These are phyloP conservation scores for Hirtodrosophila histrioides DNA, from an alignment of 2,888 invertebrate genomes.

Conservation along the genomic window DNA sequence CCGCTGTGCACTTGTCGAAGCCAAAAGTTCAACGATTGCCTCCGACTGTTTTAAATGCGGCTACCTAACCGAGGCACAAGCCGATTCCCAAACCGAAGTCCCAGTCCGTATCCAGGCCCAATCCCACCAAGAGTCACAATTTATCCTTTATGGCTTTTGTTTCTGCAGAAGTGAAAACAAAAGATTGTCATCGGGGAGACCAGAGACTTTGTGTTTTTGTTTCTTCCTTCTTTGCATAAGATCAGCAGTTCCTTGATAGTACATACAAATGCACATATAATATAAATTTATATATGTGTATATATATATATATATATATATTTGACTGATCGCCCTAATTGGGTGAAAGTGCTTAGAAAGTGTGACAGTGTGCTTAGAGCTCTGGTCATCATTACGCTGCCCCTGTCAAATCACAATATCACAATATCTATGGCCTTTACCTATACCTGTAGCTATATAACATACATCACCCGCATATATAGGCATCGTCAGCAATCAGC, in stretches of 20 bases:
- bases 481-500: conserved; percentile 76
- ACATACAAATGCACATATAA: conserved; percentile 2
- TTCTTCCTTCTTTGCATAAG: conserved; percentile 62
- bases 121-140: conserved; percentile 59
- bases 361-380: conserved; percentile 60
- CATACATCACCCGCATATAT: conserved; percentile 79
- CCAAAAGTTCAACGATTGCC: conserved; percentile 77
- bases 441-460: conserved; percentile 70
- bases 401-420: conserved; percentile 74
- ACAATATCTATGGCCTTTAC: conserved; percentile 70
- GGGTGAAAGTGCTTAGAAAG: conserved; percentile 78
- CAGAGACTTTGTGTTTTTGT: conserved; percentile 5
- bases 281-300: conserved; percentile 6
- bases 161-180: conserved; percentile 83
- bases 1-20: conserved; percentile 83
- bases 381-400: conserved; percentile 44
- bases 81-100: conserved; percentile 5
- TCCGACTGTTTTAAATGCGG: conserved; percentile 66
- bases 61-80: conserved; percentile 63
- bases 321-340: conserved; percentile 68
- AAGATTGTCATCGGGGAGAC: conserved; percentile 79
- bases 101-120: conserved; percentile 1
- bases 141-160: conserved; percentile 78
- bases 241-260: conserved; percentile 48
- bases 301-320: conserved; percentile 24